Conservation (phyloP, 2,888 invertebrate species). For the Leucoptera coffeella region DNA sequence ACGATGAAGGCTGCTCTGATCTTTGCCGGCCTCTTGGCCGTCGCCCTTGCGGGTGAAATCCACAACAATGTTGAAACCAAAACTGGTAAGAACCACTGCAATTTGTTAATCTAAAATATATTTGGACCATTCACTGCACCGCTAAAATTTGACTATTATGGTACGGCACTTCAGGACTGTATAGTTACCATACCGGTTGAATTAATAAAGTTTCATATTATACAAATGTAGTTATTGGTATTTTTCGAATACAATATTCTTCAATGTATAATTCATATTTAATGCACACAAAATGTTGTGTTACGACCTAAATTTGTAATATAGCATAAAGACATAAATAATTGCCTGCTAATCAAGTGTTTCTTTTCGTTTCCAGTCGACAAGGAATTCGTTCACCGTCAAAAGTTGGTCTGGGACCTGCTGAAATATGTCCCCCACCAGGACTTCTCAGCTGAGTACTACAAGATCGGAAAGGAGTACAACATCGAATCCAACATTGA, state of each 20-base stretch:
- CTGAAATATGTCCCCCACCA: constrained; percentile 31
- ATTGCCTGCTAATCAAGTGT: constrained; percentile 1
- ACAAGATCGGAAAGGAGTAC: constrained; percentile 22
- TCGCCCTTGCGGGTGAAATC: constrained; percentile 20
- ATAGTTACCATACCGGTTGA: too few species aligned
- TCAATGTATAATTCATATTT: too few species aligned
- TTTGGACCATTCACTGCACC: too few species aligned
- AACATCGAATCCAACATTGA: constrained; percentile 24
- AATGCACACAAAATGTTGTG: too few species aligned
- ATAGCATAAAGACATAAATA: too few species aligned
- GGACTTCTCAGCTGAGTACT: constrained; percentile 21
- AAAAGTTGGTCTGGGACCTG: constrained; percentile 34
- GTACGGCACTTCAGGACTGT: too few species aligned
- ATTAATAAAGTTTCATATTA: neutral
- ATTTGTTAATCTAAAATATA: too few species aligned
- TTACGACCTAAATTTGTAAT: too few species aligned
- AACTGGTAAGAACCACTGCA: constrained; percentile 13
- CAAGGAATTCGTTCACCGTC: constrained; percentile 17
- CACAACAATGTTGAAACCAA: constrained; percentile 13
- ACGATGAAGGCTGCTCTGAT: constrained; percentile 44
- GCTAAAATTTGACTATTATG: too few species aligned
- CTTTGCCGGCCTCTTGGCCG: constrained; percentile 26
- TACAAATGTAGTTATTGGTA: too few species aligned
- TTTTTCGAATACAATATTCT: too few species aligned
- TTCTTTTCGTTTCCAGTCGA: constrained; percentile 9